Base-by-base conservation (phyloP, 2,888 invertebrate genomes). In the Diplazon laetatorius region DNA sequence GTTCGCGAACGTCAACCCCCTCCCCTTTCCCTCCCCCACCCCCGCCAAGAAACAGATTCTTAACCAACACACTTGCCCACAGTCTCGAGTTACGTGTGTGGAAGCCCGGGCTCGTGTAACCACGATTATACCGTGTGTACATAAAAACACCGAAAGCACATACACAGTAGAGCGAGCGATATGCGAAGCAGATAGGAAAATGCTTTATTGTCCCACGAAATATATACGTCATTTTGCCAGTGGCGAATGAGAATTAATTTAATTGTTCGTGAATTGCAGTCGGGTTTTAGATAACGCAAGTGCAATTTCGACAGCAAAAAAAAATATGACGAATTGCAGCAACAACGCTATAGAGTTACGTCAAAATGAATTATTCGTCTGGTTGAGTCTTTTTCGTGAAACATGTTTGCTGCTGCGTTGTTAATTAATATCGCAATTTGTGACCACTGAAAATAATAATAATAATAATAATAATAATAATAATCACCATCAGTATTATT, bases 1-100 rank as follows among this genome's bases (percentile, higher is more conserved):
- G 65, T 78, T 75, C 60, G 65, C 75, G 66, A 39, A 44, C 25
- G 39, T 14, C 46, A 8, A 6, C 30, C 30, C 30, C 30, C 30
- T 6, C 30, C 30, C 30, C 30, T 6, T 30, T 30, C 30, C 30
- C 30, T 30, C 30, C 30, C 6, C 30, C 4, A 30, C 30, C 30
- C 4, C 5, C 18, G 12, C 16, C 37, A 48, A 25, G 20, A 18
- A 50, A 39, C 39, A 25, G 52, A 68, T 55, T 68, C 63, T 20
- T 72, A 62, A 52, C 37, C 42, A n/a, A n/a, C n/a, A 37, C 35
- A 37, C 63, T 55, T 72, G 46, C 66, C 2, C 6, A 30, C 6
- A 30, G 30, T 30, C 30, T 60, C 44, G n/a, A 22, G 65, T 25
- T 14, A 20, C 44, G 4, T 39, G 37, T 52, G 50, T 62, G n/a